Conservation (phyloP, 1,140 invertebrate genomes). For the Drosophila mojavensis region DNA sequence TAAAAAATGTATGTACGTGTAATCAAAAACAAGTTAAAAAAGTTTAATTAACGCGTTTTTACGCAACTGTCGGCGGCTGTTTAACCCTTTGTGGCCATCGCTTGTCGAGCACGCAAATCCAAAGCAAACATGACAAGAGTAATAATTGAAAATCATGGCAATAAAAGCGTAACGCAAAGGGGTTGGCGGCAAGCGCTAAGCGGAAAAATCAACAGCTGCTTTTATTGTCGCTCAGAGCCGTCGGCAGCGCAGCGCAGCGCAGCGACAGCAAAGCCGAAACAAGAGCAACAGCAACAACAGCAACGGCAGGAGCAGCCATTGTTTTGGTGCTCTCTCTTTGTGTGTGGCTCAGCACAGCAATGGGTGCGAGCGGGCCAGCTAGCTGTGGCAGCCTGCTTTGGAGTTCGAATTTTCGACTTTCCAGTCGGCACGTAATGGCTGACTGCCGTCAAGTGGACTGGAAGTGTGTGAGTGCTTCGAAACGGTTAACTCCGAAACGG, state of each 20-base stretch:
- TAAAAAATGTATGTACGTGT: constrained; percentile 30
- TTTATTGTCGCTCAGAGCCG: constrained; percentile 43
- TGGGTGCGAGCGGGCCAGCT: constrained; percentile 37
- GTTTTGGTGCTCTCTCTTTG: constrained; percentile 37
- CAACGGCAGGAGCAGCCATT: constrained; percentile 62
- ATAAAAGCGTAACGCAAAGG: constrained; percentile 56
- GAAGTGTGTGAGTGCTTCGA: constrained; percentile 26
- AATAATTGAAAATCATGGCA: constrained; percentile 82
- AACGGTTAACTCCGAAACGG: constrained; percentile 60
- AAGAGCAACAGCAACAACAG: constrained; percentile 1
- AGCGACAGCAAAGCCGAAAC: not conserved
- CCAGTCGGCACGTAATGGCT: constrained; percentile 69
- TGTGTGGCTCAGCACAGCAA: constrained; percentile 19
- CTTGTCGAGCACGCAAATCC: constrained; percentile 57
- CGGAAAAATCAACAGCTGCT: constrained; percentile 77
- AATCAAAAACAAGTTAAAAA: constrained; percentile 74
- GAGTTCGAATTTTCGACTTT: constrained; percentile 71
- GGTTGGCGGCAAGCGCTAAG: constrained; percentile 22
- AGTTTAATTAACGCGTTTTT: constrained; percentile 82
- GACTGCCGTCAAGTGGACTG: constrained; percentile 37
- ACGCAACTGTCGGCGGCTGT: constrained; percentile 77
- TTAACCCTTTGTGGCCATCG: constrained; percentile 69
- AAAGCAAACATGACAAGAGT: constrained; percentile 79
- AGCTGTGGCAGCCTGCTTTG: not conserved
- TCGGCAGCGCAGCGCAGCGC: constrained; percentile 21